phyloP scores from a whole-genome alignment of 1,140 invertebrate genomes.

The Cepaea nemoralis region DNA sequence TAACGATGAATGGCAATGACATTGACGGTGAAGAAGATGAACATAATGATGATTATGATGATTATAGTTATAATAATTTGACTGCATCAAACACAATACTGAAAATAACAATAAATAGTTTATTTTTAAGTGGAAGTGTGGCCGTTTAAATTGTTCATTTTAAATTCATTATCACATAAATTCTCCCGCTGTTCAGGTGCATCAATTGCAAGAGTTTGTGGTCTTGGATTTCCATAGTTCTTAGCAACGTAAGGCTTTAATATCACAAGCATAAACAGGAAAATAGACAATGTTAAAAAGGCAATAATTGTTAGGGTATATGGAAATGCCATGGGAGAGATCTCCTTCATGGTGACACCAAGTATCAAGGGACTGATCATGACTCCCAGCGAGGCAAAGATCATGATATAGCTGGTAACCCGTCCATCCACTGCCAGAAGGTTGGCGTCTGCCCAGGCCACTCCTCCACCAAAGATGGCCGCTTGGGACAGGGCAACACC shows the following conservation, averaged over 20 bases:
- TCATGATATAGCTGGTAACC: constrained; percentile 7
- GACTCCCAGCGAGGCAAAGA: constrained; percentile 12
- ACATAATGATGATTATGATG: no score
- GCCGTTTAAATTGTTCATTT: no score
- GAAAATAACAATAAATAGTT: no score
- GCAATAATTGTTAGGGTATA: not conserved
- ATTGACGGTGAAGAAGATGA: no score
- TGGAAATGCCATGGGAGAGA: constrained; percentile 25
- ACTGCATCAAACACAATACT: no score
- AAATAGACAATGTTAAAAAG: not conserved
- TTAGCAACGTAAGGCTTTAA: not conserved
- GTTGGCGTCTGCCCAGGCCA: constrained; percentile 24
- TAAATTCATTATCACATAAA: no score
- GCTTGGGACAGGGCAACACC: constrained; percentile 16
- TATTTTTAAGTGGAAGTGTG: no score
- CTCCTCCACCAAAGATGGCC: constrained; percentile 5
- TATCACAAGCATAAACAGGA: not conserved
- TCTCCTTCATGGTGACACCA: constrained; percentile 16
- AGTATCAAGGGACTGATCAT: constrained; percentile 12
- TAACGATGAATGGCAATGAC: no score
- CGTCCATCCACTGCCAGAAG: constrained; percentile 1
- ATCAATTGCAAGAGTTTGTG: no score
- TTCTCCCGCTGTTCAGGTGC: no score
- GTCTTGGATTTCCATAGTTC: not conserved
- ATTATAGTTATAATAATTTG: no score